Evolutionary conservation across 1,140 invertebrate genomes (phyloP).

Genomic region (Thrips palmi): DNA sequence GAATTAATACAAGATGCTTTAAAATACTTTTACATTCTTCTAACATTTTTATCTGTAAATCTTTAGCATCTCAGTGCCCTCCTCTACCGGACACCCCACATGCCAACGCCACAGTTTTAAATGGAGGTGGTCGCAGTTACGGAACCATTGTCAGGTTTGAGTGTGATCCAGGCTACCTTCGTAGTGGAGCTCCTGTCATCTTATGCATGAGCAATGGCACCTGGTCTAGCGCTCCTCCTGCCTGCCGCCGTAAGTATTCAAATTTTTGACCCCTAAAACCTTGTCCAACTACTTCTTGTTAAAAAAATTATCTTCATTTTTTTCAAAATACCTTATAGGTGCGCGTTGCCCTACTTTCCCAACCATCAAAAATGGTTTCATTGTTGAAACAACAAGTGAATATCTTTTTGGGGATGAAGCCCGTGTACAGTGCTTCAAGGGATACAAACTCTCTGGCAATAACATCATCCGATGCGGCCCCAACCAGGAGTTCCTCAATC

Average conservation of each 20-base stretch:
- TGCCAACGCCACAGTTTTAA: conserved; percentile 73
- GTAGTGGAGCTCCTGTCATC: conserved; percentile 73
- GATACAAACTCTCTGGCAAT: conserved; percentile 68
- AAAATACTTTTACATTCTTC: neutral
- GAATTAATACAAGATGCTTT: neutral
- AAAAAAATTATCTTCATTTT: conserved; percentile 1
- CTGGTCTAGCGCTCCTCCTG: conserved; percentile 83
- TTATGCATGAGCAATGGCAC: conserved; percentile 92
- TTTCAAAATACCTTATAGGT: conserved; percentile 25
- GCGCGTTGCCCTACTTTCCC: conserved; percentile 67
- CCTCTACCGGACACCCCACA: conserved; percentile 71
- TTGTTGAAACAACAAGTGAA: conserved; percentile 49
- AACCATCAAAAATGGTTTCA: conserved; percentile 64
- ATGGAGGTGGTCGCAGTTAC: conserved; percentile 83
- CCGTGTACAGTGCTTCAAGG: conserved; percentile 77
- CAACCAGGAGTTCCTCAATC: conserved; percentile 64
- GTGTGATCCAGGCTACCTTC: conserved; percentile 81
- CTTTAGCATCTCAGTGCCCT: conserved; percentile 77
- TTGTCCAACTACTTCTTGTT: neutral
- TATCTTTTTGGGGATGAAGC: conserved; percentile 84
- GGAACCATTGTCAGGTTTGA: conserved; percentile 89
- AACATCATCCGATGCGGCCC: conserved; percentile 76
- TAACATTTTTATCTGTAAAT: conserved; percentile 9
- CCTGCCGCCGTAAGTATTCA: conserved; percentile 51
- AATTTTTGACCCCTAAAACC: conserved; percentile 5